Percentiles rank a stretch among this genome's conserved stretches.
These are phyloP conservation scores for Morpho achilles DNA, from an alignment of 2,888 invertebrate species.

Conservation along the genomic window DNA sequence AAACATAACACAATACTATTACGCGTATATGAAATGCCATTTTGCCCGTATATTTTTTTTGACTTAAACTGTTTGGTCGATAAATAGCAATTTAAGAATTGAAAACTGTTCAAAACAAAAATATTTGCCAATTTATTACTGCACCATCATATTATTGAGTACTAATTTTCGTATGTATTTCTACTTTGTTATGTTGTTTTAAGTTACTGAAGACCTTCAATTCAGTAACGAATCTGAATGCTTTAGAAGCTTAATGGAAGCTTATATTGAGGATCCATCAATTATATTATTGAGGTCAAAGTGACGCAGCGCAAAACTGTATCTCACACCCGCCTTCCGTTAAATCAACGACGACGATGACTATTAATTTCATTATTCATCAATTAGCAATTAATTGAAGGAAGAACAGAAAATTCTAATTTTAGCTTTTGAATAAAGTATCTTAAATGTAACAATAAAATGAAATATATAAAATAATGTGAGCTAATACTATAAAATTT, in stretches of 20 bases:
- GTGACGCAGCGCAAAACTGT: conserved; percentile 52
- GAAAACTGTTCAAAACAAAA: no score
- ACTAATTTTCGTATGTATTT: no score
- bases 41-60: background rate
- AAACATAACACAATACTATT: no score
- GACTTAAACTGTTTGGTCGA: no score
- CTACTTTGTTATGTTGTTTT: no score
- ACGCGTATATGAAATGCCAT: conserved; percentile 1
- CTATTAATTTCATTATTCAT: conserved; percentile 26
- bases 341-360: conserved; percentile 48
- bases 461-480: no score
- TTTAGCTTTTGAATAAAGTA: no score
- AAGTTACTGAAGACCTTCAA: background rate
- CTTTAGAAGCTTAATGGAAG: conserved; percentile 18
- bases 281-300: conserved; percentile 58
- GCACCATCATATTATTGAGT: no score
- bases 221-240: conserved; percentile 11
- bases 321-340: conserved; percentile 44
- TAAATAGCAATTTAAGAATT: no score
- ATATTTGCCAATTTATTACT: no score
- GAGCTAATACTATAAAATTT: no score
- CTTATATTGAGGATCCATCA: conserved; percentile 39
- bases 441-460: no score
- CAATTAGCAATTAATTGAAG: conserved; percentile 14
- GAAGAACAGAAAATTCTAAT: background rate